A percentile compares a stretch with the other conserved stretches of the same genome.
Conservation (phyloP, 23 tunicate genomes). For the Phallusia fumigata region DNA sequence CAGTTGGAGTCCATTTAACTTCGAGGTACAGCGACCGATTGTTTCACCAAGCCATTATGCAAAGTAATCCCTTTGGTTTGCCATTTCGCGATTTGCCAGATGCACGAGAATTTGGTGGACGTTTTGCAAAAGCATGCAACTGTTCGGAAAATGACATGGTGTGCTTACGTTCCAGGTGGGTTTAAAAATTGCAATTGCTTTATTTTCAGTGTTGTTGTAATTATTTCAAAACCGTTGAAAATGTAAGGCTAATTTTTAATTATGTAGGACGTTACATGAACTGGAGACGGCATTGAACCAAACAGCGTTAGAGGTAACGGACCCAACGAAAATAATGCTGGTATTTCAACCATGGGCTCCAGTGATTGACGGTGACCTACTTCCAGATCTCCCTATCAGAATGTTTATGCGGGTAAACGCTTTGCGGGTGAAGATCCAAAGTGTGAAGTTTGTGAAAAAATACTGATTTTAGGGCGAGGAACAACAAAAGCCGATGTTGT, state of each 20-base stretch:
- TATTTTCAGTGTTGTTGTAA: no score
- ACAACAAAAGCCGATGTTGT: slow-evolving; percentile 49
- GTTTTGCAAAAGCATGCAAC: slow-evolving; percentile 49
- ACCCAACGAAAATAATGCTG: slow-evolving; percentile 36
- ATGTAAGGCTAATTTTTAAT: not conserved
- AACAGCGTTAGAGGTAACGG: slow-evolving; percentile 48
- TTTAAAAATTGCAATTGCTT: not conserved
- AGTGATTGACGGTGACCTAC: slow-evolving; percentile 62
- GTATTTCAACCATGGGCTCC: slow-evolving; percentile 83
- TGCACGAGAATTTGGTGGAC: slow-evolving; percentile 68
- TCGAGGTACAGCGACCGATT: slow-evolving; percentile 34
- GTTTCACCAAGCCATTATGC: slow-evolving; percentile 70
- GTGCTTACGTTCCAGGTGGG: slow-evolving; percentile 66
- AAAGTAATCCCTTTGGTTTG: slow-evolving; percentile 88
- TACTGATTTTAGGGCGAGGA: slow-evolving; percentile 18
- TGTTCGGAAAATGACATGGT: slow-evolving; percentile 55
- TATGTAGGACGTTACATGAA: slow-evolving; percentile 4
- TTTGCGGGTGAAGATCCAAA: no score
- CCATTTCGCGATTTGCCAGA: slow-evolving; percentile 59
- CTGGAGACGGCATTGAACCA: slow-evolving; percentile 46
- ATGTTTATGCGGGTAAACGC: slow-evolving; percentile 36
- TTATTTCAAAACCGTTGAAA: not conserved
- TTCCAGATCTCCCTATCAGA: slow-evolving; percentile 52
- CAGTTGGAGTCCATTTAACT: slow-evolving; percentile 78
- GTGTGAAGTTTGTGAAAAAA: not conserved